A percentile compares a stretch with the other conserved stretches of the same genome.
These are phyloP conservation scores for Lepisosteus osseus DNA, from an alignment of 2,113 vertebrate species.

Conservation along the genomic window DNA sequence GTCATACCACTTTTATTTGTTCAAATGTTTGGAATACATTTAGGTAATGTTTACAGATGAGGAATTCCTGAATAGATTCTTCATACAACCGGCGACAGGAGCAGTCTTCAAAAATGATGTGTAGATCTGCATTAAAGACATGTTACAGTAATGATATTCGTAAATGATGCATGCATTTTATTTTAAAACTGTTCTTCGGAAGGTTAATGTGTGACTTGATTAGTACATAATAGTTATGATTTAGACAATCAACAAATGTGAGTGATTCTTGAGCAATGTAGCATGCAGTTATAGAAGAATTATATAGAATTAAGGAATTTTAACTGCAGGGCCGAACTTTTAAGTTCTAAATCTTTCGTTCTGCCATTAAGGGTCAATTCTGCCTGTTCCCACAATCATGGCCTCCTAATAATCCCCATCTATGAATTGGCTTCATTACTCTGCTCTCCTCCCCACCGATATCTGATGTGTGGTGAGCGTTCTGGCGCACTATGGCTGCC, in stretches of 20 bases:
- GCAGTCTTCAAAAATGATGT: not conserved
- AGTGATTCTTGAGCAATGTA: not conserved
- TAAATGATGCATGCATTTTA: constrained; percentile 9
- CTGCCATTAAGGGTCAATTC: not conserved
- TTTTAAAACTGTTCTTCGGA: not conserved
- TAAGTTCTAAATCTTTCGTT: too few relatives aligned
- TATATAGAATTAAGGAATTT: too few relatives aligned
- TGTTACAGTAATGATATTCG: not conserved
- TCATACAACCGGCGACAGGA: too few relatives aligned
- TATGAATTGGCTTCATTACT: too few relatives aligned
- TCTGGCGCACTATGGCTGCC: too few relatives aligned
- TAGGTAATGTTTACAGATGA: too few relatives aligned
- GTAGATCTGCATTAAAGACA: not conserved
- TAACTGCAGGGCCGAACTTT: too few relatives aligned
- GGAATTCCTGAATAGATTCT: too few relatives aligned
- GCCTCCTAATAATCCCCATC: too few relatives aligned
- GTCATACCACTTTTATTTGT: not conserved
- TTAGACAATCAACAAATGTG: not conserved
- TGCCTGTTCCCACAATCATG: not conserved
- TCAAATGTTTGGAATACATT: not conserved
- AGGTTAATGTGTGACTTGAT: not conserved
- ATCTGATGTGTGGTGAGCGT: too few relatives aligned
- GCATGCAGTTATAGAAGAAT: too few relatives aligned
- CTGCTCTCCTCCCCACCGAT: too few relatives aligned
- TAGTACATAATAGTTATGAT: not conserved